Percentiles rank a stretch among this genome's conserved stretches.
phyloP scores from a whole-genome alignment of 2,113 vertebrate genomes.

The sheep (Ovis aries) region DNA sequence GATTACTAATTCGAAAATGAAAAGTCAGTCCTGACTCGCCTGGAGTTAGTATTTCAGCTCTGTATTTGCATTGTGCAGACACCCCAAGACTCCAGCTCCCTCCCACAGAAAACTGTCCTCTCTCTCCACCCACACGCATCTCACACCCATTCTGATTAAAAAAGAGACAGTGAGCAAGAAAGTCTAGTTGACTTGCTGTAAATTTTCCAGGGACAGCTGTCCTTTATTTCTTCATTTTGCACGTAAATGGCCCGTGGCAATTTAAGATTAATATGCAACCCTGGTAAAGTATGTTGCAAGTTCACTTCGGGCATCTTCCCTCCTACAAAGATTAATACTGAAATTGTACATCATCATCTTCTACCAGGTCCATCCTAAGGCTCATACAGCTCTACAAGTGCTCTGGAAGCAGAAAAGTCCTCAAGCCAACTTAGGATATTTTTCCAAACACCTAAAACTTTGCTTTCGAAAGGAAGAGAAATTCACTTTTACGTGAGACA shows the following conservation, averaged over 20 bases:
- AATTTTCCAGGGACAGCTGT: slow-evolving; percentile 76
- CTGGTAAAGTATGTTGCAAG: slow-evolving; percentile 39
- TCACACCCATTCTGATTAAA: slow-evolving; percentile 80
- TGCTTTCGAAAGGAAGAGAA: slow-evolving; percentile 14
- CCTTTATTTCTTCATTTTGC: slow-evolving; percentile 70
- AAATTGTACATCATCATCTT: background rate
- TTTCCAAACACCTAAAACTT: background rate
- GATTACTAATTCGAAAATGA: slow-evolving; percentile 24
- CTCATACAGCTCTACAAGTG: background rate
- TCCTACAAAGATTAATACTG: slow-evolving; percentile 23
- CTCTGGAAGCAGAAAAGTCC: background rate
- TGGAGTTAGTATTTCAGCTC: slow-evolving; percentile 13
- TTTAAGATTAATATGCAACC: slow-evolving; percentile 62
- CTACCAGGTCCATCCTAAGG: background rate
- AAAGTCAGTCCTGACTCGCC: background rate
- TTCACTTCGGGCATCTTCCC: background rate
- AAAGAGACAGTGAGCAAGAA: slow-evolving; percentile 63
- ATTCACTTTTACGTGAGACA: background rate
- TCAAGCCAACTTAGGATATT: background rate
- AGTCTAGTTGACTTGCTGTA: slow-evolving; percentile 66
- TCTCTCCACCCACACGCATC: slow-evolving; percentile 75
- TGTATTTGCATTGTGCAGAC: slow-evolving; percentile 65
- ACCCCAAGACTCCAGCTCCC: slow-evolving; percentile 77
- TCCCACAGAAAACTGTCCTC: slow-evolving; percentile 78
- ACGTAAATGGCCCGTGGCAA: slow-evolving; percentile 63